Evolutionary conservation across 2,113 vertebrate genomes (phyloP).

Genomic region (Channa maculata): DNA sequence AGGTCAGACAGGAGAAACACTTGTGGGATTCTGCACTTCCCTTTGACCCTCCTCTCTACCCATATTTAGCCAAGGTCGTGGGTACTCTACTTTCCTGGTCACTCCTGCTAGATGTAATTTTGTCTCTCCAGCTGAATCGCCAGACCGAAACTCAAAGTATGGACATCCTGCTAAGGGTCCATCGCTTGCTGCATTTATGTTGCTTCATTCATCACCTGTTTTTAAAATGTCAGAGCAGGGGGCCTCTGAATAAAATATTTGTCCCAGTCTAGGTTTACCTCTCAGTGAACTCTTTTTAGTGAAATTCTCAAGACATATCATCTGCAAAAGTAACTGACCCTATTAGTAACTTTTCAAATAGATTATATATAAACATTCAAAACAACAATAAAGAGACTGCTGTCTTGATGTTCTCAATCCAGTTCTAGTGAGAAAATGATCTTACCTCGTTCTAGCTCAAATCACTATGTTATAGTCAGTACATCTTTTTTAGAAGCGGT

Average conservation of each 20-base stretch:
- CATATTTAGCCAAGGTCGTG: constrained; percentile 55
- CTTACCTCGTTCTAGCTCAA: too few relatives aligned
- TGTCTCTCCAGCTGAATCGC: constrained; percentile 20
- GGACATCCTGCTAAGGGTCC: constrained; percentile 27
- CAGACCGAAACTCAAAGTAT: constrained; percentile 33
- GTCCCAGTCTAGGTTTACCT: constrained; percentile 45
- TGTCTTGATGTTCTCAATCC: not conserved
- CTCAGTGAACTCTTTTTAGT: constrained; percentile 47
- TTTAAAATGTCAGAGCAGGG: constrained; percentile 55
- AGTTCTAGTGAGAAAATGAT: too few relatives aligned
- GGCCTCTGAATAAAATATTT: constrained; percentile 72
- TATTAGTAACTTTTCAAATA: constrained; percentile 42
- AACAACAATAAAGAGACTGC: constrained; percentile 8
- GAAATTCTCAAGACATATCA: constrained; percentile 43
- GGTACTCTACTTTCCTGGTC: constrained; percentile 5
- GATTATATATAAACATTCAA: not conserved
- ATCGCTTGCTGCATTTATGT: constrained; percentile 37
- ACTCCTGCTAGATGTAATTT: not conserved
- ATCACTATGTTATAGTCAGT: too few relatives aligned
- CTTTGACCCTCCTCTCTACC: constrained; percentile 17
- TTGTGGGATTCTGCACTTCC: constrained; percentile 53
- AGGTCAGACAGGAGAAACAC: constrained; percentile 63
- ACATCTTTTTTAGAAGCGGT: too few relatives aligned
- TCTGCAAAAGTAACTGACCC: constrained; percentile 50
- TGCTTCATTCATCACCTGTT: constrained; percentile 42